Evolutionary conservation across 2,797 vertebrate genomes (phyloP), one percentile per base, ranked within the genome.

Genomic region (Sebastes steindachneri): DNA sequence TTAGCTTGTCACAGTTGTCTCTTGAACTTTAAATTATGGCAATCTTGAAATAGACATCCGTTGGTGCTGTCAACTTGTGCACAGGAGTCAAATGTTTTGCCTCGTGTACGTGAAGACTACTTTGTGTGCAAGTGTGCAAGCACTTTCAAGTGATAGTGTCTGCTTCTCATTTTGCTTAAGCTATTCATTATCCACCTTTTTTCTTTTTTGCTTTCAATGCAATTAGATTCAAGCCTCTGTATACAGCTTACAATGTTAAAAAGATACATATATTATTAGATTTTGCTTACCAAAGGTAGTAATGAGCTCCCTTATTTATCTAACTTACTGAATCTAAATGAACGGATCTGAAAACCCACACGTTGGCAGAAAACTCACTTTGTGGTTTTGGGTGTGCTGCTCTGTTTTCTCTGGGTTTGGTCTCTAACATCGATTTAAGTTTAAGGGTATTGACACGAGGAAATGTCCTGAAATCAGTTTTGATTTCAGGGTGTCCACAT

Each of bases 381-480:
- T 79, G 70, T 81, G 75, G 58, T 86, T 82, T 53, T 89, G 74
- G 29, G 33, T 90, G 84, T 90, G 85, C 68, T 91, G 80, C 73
- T 84, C 86, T 91, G 83, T 90, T 93, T 93, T 89, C 86, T 91
- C 89, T 91, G 83, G 83, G 91, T 93, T 93, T 95, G 86, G 63
- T 83, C 82, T 93, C 89, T 95, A 94, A 95, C 91, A 88, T 83
- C 10, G 59, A 83, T 75, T 53, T 88, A 45, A 45, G 93, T 92
- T 94, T 66, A 91, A 82, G 77, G 77, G 76, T 88, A 85, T 77
- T 85, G 81, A 85, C 84, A 90, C 59, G 90, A 94, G 92, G 91
- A 94, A 95, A 95, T 95, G 92, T 92, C 84, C 88, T 94, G 91
- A 93, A 94, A 95, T 93, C 83, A 21, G 5, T 59, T 76, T 35